These are phyloP conservation scores for Prenolepis imparis DNA, from an alignment of 2,888 invertebrate genomes.

Conservation along the genomic window DNA sequence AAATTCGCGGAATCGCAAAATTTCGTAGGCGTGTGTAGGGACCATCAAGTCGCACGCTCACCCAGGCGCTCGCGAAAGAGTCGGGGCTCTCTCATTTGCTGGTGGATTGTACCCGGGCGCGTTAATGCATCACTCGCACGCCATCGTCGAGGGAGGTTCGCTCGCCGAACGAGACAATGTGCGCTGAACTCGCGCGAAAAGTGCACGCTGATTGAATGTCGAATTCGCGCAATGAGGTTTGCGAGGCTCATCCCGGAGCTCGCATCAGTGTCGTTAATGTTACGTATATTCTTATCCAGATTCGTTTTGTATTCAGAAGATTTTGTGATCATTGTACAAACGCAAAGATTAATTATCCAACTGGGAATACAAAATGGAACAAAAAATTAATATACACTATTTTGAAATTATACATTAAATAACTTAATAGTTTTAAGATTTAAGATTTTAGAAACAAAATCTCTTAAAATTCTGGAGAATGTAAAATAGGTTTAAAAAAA, in stretches of 20 bases:
- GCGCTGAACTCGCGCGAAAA: constrained; percentile 64
- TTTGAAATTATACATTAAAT: background rate
- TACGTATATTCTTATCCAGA: background rate
- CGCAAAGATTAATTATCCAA: background rate
- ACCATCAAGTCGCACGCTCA: constrained; percentile 81
- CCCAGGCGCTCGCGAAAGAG: constrained; percentile 80
- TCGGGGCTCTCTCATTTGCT: constrained; percentile 82
- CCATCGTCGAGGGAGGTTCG: constrained; percentile 79
- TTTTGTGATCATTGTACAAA: background rate
- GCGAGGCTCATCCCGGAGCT: background rate
- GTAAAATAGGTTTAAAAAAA: background rate
- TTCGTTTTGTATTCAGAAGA: constrained; percentile 29
- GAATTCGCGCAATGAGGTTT: constrained; percentile 39
- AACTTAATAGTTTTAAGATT: background rate
- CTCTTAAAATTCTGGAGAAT: background rate
- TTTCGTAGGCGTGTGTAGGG: constrained; percentile 83
- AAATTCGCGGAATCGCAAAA: constrained; percentile 83
- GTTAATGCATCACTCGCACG: constrained; percentile 82
- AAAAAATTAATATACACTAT: background rate
- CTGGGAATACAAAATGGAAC: background rate
- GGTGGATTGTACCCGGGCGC: constrained; percentile 82
- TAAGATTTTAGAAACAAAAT: background rate
- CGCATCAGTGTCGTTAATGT: constrained; percentile 20
- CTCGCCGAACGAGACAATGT: constrained; percentile 81
- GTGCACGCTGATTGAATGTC: constrained; percentile 51